phyloP scores from a whole-genome alignment of 1,140 invertebrate species.

The Zaprionus gabonicus region DNA sequence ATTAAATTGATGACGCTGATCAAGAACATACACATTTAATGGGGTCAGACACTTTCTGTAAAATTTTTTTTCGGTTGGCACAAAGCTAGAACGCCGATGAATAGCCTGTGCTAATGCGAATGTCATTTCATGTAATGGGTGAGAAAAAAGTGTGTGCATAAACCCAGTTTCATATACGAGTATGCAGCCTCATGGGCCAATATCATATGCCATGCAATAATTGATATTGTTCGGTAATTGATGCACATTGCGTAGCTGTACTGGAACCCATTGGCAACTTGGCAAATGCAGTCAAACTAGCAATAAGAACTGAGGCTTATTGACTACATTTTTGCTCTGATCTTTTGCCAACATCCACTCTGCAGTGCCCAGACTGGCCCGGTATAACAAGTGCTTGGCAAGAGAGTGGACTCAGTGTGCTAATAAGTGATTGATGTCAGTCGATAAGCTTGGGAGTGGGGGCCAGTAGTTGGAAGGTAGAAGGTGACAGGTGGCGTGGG shows the following conservation, averaged over 20 bases:
- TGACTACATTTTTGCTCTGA: background rate
- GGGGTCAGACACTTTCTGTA: too few relatives aligned
- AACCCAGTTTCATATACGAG: too few relatives aligned
- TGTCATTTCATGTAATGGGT: too few relatives aligned
- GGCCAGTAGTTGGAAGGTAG: background rate
- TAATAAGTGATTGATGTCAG: constrained; percentile 78
- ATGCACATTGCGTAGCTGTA: background rate
- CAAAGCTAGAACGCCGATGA: too few relatives aligned
- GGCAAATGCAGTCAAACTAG: background rate
- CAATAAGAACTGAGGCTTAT: background rate
- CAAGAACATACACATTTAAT: too few relatives aligned
- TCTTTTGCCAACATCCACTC: background rate
- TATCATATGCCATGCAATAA: background rate
- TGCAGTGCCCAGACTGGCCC: background rate
- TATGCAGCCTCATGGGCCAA: too few relatives aligned
- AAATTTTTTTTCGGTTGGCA: too few relatives aligned
- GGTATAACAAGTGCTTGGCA: background rate
- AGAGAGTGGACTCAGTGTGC: constrained; percentile 55
- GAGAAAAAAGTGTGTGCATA: too few relatives aligned
- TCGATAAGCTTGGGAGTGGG: background rate
- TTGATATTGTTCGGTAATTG: background rate
- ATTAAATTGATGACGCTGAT: too few relatives aligned
- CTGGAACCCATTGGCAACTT: background rate
- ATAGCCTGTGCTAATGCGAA: too few relatives aligned
- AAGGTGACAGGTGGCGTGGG: constrained; percentile 11